Base-by-base conservation (phyloP, 92 coral and sea anemone genomes). In the Porites evermanni region DNA sequence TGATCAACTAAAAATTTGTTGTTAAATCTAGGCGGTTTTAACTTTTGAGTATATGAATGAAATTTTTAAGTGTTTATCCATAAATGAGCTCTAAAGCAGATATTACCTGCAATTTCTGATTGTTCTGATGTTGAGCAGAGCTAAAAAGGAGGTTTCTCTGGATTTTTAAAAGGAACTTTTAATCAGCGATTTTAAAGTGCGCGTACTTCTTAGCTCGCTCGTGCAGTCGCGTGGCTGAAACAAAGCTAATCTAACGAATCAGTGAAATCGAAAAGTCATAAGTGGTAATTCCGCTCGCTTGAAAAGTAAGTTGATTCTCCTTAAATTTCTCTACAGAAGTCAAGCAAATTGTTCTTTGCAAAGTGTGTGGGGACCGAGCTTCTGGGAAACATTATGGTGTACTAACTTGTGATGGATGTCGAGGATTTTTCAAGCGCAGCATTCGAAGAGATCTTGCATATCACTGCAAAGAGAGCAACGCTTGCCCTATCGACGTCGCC, bases 311-410 rank as follows among this genome's bases (percentile, higher is more conserved):
- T 13, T 3, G 12, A 64, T 83, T 10, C 73, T 44, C 64, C 6
- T 56, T 12, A 20, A 84, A 32, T 23, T 32, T 20, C n/a, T 17
- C 24, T 70, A 11, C 84, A 94, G 97, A 94, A 69, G 79, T 89
- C 53, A 94, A 94, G 87, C 97, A 89, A 70, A 82, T 80, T 5
- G 92, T 92, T 58, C 85, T 92, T 38, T 96, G 98, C 76, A 94
- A 94, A 72, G 98, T 96, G 2, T 96, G 98, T 20, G 98, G 98
- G 1, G 98, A 96, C 83, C 86, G 98, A 64, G 97, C 98, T 1
- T 96, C 98, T 14, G 98, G 98, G 38, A 96, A 96, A 29, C 98
- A 96, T 76, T 96, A 96, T 73, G 98, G 98, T 1, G 98, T 96
- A 14, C 92, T 93, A 63, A 94, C 98, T 8, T 96, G 98, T 38